These are phyloP conservation scores for Notiomystis cincta DNA, from an alignment of 2,113 vertebrate species.

Conservation along the genomic window DNA sequence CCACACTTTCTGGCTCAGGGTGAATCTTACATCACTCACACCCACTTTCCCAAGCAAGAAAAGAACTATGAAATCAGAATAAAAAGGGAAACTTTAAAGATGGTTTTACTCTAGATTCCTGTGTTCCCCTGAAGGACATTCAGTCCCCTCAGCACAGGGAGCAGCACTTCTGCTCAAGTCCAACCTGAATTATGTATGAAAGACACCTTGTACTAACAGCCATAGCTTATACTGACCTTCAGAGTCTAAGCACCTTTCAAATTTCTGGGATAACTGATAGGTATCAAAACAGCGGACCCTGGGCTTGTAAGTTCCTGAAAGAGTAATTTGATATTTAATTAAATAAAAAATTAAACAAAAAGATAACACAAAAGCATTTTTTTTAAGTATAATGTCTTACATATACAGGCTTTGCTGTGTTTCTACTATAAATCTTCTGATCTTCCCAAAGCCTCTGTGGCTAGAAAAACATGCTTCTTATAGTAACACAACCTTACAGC, in stretches of 20 bases:
- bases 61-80: background rate
- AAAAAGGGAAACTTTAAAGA: background rate
- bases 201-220: background rate
- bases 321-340: background rate
- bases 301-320: slow-evolving; percentile 93
- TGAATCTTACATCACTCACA: background rate
- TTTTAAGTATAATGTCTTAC: background rate
- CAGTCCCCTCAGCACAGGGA: background rate
- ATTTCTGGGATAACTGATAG: slow-evolving; percentile 94
- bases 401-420: background rate
- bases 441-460: background rate
- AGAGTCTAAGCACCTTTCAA: slow-evolving; percentile 95
- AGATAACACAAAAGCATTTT: background rate
- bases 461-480: background rate
- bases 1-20: accelerated
- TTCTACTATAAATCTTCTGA: background rate
- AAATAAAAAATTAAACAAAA: background rate
- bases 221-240: slow-evolving; percentile 78
- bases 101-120: background rate
- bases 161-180: background rate
- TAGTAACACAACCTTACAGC: background rate
- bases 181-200: background rate
- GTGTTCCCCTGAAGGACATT: background rate
- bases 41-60: background rate
- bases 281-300: slow-evolving; percentile 93